Conservation (phyloP, 1,140 invertebrate genomes). For the Anastrepha obliqua region DNA sequence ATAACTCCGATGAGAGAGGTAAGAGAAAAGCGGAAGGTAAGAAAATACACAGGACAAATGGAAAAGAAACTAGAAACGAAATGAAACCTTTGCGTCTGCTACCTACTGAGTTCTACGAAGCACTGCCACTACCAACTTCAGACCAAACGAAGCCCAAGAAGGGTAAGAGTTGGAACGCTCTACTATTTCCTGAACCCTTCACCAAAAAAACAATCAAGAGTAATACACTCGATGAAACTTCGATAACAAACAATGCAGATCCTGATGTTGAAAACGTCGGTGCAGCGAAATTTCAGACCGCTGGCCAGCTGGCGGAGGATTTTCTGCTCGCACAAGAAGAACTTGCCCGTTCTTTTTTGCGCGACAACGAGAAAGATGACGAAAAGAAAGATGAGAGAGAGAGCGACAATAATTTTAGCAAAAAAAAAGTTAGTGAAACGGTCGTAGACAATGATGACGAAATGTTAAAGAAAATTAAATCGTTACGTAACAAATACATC, state of each 20-base stretch:
- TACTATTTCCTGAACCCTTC: constrained; percentile 70
- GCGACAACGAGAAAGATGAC: not conserved
- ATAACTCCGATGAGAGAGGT: constrained; percentile 57
- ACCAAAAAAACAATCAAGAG: constrained; percentile 56
- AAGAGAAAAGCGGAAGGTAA: constrained; percentile 54
- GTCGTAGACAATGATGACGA: constrained; percentile 54
- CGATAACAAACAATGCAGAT: constrained; percentile 56
- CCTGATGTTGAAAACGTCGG: constrained; percentile 58
- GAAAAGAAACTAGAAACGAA: constrained; percentile 44
- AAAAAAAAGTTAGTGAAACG: not conserved
- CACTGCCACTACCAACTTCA: constrained; percentile 57
- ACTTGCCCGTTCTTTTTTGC: constrained; percentile 64
- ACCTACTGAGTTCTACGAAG: constrained; percentile 70
- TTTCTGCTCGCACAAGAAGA: constrained; percentile 66
- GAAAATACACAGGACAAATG: constrained; percentile 39
- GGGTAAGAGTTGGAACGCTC: constrained; percentile 60
- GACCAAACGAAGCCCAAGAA: constrained; percentile 54
- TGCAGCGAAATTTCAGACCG: constrained; percentile 58
- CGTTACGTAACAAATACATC: not conserved
- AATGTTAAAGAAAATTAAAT: constrained; percentile 56
- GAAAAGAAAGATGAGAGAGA: not conserved
- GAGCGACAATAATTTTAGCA: not conserved
- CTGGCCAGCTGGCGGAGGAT: constrained; percentile 61
- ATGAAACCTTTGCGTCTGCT: constrained; percentile 59
- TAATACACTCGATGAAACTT: constrained; percentile 50